Evolutionary conservation across 2,113 vertebrate species (phyloP).

Genomic region (Gambusia affinis): DNA sequence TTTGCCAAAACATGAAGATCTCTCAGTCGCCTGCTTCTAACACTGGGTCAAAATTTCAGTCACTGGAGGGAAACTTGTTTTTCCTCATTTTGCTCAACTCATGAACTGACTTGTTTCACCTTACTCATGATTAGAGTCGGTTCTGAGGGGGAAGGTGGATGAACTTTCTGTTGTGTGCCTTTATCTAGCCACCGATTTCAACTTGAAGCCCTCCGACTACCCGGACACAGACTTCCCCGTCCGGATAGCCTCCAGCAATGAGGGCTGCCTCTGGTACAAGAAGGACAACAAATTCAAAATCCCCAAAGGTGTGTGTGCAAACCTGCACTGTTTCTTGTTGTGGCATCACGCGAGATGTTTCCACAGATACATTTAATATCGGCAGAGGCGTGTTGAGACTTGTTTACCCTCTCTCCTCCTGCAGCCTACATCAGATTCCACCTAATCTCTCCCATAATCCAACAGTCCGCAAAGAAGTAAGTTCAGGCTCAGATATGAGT

Average conservation of each 20-base stretch:
- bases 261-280: slow-evolving; percentile 94
- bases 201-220: slow-evolving; percentile 89
- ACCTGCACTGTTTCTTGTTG: slow-evolving; percentile 1
- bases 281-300: slow-evolving; percentile 98
- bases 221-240: slow-evolving; percentile 90
- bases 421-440: slow-evolving; percentile 94
- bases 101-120: slow-evolving; percentile 15
- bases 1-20: no score
- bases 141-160: slow-evolving; percentile 10
- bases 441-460: slow-evolving; percentile 93
- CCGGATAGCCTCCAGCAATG: slow-evolving; percentile 82
- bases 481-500: slow-evolving; percentile 53
- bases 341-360: slow-evolving; percentile 18
- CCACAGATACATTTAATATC: background rate
- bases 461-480: slow-evolving; percentile 94
- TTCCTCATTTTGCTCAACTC: slow-evolving; percentile 33
- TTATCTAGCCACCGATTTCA: slow-evolving; percentile 90
- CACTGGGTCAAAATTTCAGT: slow-evolving; percentile 14
- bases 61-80: slow-evolving; percentile 5
- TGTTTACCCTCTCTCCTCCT: slow-evolving; percentile 52
- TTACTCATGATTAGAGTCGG: slow-evolving; percentile 45
- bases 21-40: no score
- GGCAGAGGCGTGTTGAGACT: slow-evolving; percentile 32
- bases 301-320: slow-evolving; percentile 85
- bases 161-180: slow-evolving; percentile 34